These are phyloP conservation scores for Sclerodermus sp. DNA, from an alignment of 2,888 invertebrate species.

Conservation along the genomic window DNA sequence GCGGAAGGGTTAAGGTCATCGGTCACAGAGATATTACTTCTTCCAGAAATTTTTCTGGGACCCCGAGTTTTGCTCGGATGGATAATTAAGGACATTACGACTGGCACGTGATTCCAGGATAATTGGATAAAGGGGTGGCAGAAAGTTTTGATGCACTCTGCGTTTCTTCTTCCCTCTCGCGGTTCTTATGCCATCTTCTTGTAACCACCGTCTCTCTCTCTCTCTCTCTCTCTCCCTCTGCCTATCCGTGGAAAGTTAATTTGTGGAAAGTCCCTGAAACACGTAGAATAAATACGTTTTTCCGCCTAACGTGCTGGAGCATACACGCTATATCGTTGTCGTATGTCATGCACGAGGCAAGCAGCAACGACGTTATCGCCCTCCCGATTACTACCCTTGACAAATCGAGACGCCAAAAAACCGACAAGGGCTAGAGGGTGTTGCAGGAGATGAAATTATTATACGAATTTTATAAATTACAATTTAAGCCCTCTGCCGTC, in stretches of 20 bases:
- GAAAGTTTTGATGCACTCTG: slow-evolving; percentile 22
- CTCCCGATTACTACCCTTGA: slow-evolving; percentile 35
- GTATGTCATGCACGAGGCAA: slow-evolving; percentile 44
- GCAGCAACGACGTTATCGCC: slow-evolving; percentile 41
- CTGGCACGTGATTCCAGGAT: slow-evolving; percentile 25
- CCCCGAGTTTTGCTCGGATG: not conserved
- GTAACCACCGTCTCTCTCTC: slow-evolving; percentile 1
- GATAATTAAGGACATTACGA: slow-evolving; percentile 29
- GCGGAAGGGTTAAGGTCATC: no score
- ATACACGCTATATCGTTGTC: slow-evolving; percentile 39
- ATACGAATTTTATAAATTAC: no score
- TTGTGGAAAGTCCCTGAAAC: slow-evolving; percentile 44
- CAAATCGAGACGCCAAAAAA: slow-evolving; percentile 28
- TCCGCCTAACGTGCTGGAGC: slow-evolving; percentile 35
- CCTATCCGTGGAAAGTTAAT: slow-evolving; percentile 43
- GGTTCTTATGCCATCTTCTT: not conserved
- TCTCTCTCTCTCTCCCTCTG: no score
- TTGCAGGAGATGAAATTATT: no score
- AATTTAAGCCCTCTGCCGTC: no score
- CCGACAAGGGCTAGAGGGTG: not conserved
- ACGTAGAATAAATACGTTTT: slow-evolving; percentile 44
- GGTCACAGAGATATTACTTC: no score
- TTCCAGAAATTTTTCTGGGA: no score
- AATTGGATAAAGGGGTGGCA: slow-evolving; percentile 24
- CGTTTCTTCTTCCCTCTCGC: no score